phyloP scores from a whole-genome alignment of 1,140 invertebrate genomes.

The Choristoneura fumiferana region DNA sequence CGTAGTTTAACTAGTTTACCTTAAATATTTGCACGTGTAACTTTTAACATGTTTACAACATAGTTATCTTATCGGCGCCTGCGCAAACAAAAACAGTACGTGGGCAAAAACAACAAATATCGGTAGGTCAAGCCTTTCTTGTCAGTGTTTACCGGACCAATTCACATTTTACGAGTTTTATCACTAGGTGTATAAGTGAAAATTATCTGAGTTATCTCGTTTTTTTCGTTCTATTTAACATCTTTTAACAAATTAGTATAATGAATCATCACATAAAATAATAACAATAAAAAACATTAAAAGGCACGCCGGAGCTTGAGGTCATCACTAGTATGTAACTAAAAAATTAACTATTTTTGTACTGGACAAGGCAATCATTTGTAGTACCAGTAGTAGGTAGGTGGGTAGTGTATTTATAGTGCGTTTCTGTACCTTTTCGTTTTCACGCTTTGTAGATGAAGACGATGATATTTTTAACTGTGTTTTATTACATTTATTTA shows the following conservation, averaged over 20 bases:
- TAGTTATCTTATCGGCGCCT: background rate
- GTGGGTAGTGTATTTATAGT: no score
- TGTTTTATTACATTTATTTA: no score
- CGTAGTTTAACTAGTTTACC: background rate
- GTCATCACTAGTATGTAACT: no score
- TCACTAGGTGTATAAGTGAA: background rate
- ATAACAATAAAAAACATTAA: background rate
- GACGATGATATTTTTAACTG: no score
- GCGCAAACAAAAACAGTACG: background rate
- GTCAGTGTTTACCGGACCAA: background rate
- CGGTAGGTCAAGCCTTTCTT: background rate
- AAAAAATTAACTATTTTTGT: no score
- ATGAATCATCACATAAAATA: background rate
- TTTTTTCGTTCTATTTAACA: background rate
- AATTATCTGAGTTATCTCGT: constrained; percentile 3
- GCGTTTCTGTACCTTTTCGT: no score
- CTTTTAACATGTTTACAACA: background rate
- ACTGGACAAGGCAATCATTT: no score
- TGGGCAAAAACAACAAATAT: background rate
- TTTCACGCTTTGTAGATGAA: no score
- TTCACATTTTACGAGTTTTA: background rate
- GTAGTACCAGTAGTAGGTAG: no score
- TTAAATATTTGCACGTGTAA: background rate
- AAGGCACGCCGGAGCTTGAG: background rate
- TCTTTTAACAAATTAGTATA: background rate